A percentile compares a stretch with the other conserved stretches of the same genome.
Evolutionary conservation across 2,113 vertebrate species (phyloP).

Genomic region (Coturnix japonica): DNA sequence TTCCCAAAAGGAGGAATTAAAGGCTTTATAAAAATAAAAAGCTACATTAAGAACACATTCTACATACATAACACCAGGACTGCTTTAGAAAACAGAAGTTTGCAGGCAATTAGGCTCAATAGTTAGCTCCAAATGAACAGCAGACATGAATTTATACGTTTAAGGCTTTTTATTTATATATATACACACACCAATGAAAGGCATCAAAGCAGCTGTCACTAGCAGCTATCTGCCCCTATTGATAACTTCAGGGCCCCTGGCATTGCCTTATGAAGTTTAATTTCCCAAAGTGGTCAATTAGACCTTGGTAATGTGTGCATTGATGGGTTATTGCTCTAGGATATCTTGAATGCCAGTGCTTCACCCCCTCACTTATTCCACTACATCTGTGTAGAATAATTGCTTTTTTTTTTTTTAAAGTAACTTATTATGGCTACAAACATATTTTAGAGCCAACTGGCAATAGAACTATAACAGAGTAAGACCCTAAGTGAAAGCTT

Average conservation of each 20-base stretch:
- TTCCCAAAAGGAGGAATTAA: neutral
- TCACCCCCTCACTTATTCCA: neutral
- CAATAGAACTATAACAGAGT: neutral
- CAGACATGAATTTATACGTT: neutral
- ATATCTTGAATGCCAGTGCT: conserved; percentile 21
- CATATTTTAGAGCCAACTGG: neutral
- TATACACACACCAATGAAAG: conserved; percentile 24
- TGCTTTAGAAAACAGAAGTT: neutral
- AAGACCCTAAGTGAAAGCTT: neutral
- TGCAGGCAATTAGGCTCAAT: neutral
- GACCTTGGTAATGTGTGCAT: conserved; percentile 6
- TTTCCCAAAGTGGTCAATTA: conserved; percentile 75
- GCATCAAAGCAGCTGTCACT: conserved; percentile 55
- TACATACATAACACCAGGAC: neutral
- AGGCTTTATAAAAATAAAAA: neutral
- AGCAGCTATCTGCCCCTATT: conserved; percentile 52
- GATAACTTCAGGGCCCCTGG: conserved; percentile 54
- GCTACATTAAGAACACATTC: neutral
- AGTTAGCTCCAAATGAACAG: neutral
- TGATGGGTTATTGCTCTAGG: conserved; percentile 45
- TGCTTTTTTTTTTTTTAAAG: neutral
- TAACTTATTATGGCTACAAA: neutral
- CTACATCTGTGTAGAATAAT: neutral
- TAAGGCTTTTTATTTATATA: neutral
- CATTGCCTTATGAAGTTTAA: conserved; percentile 62